phyloP scores from a whole-genome alignment of 1,140 invertebrate genomes.

The Drosophila erecta region DNA sequence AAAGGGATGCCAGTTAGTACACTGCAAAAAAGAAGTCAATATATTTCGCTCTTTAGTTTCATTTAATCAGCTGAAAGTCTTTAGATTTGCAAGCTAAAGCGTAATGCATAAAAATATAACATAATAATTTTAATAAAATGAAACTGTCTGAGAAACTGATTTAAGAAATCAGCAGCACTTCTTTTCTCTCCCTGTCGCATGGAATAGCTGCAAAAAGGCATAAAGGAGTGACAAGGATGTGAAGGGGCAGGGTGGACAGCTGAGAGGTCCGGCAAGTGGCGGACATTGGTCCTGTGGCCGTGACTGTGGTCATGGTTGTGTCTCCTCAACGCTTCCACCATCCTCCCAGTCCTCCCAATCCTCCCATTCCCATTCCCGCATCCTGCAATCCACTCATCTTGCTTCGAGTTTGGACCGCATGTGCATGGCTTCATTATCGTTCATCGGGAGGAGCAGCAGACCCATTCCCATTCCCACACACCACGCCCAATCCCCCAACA shows the following conservation, averaged over 20 bases:
- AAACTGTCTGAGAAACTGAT: too few species aligned
- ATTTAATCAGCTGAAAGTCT: too few species aligned
- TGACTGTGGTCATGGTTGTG: slow-evolving; percentile 32
- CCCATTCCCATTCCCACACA: slow-evolving; percentile 16
- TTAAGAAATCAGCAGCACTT: too few species aligned
- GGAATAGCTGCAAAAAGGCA: slow-evolving; percentile 4
- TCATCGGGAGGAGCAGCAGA: slow-evolving; percentile 17
- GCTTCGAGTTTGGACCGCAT: slow-evolving; percentile 34
- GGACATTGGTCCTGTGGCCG: slow-evolving; percentile 64
- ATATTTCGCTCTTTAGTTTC: too few species aligned
- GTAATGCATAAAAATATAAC: too few species aligned
- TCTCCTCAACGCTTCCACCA: not conserved
- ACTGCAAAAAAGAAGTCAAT: slow-evolving; percentile 3
- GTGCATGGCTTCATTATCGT: slow-evolving; percentile 74
- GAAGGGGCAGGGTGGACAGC: slow-evolving; percentile 2
- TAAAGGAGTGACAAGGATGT: slow-evolving; percentile 22
- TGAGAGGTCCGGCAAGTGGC: slow-evolving; percentile 13
- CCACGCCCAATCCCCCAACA: slow-evolving; percentile 19
- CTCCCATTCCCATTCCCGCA: not conserved
- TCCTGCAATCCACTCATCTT: not conserved
- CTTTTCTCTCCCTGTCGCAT: not conserved
- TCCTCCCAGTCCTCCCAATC: not conserved
- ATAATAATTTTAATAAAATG: too few species aligned
- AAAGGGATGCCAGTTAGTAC: slow-evolving; percentile 39
- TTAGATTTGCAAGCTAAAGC: too few species aligned